Conservation (phyloP, 2,113 vertebrate genomes). For the Lampris incognitus region DNA sequence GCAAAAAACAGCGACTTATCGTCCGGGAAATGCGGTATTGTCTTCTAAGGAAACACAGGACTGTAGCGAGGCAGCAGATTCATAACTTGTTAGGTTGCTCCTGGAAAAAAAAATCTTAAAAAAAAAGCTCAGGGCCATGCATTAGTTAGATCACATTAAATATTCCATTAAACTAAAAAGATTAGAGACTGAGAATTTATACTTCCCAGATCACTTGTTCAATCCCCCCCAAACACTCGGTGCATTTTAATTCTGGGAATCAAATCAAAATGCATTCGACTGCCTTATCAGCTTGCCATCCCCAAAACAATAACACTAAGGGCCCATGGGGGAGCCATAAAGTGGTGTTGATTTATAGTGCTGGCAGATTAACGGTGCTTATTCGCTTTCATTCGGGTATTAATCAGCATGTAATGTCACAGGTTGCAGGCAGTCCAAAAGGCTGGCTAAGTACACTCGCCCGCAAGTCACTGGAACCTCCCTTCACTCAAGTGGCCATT, state of each 20-base stretch:
- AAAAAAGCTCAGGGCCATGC: slow-evolving; percentile 2
- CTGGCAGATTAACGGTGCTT: slow-evolving; percentile 43
- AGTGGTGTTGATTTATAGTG: slow-evolving; percentile 34
- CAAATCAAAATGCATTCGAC: slow-evolving; percentile 33
- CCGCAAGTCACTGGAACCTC: slow-evolving; percentile 19
- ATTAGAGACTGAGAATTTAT: slow-evolving; percentile 14
- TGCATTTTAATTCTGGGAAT: slow-evolving; percentile 21
- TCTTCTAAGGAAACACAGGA: background rate
- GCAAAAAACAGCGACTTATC: no score
- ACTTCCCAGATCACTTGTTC: background rate
- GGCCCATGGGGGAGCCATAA: slow-evolving; percentile 23
- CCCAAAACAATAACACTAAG: slow-evolving; percentile 30
- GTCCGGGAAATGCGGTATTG: no score
- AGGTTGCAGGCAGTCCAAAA: slow-evolving; percentile 4
- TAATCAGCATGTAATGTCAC: slow-evolving; percentile 42
- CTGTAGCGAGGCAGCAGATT: slow-evolving; percentile 5
- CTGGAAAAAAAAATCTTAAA: slow-evolving; percentile 1
- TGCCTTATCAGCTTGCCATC: slow-evolving; percentile 25
- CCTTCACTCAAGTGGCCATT: background rate
- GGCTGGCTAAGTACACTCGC: background rate
- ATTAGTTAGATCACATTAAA: slow-evolving; percentile 34
- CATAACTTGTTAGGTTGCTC: background rate
- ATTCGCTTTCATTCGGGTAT: slow-evolving; percentile 34
- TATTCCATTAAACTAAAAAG: slow-evolving; percentile 37
- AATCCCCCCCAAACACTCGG: background rate